Base-by-base conservation (phyloP, 2,888 invertebrate genomes). In the Sphinx pinastri region DNA sequence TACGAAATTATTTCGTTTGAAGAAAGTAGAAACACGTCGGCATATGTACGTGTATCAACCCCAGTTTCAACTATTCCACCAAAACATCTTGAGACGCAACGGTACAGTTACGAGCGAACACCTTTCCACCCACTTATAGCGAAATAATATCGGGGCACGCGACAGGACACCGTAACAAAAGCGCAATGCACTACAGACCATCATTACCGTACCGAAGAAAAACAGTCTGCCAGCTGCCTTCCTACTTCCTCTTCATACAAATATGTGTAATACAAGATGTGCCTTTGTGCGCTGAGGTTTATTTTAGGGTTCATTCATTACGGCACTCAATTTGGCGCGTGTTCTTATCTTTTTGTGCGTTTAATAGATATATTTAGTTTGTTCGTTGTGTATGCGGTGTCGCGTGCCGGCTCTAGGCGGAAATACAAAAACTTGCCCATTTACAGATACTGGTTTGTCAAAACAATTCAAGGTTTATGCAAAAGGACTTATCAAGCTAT, bases 201-300 rank as follows among this genome's bases (percentile, higher is more conserved):
- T 93, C 92, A 93, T 93, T 93, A 93, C 87, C 76, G 75, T 83
- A 81, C 76, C 80, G 81, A 88, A 88, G 88, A 88, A 88, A 88
- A 91, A 88, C 88, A 90, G 88, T 87, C 85, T 85, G 77, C 85
- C 93, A 93, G 93, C 93, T 93, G 93, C 90, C 91, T 89, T 88
- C 92, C 92, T 86, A 93, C 93, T 93, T 94, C 93, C 93, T 93
- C 80, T 85, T 71, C 83, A 84, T 89, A 91, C 92, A 93, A 93
- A 90, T 80, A 85, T 79, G 83, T 88, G 93, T 92, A 94, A 94
- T 88, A 90, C 90, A 93, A 94, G 93, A 93, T 87, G 92, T 81
- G 70, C 82, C 78, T 81, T 88, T 92, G 89, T 90, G 84, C 77
- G 77, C 75, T 83, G 85, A 63, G 63, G 88, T 90, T 89, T 90